These are phyloP conservation scores for Rhopalosiphum maidis DNA, from an alignment of 1,140 invertebrate species.

Conservation along the genomic window DNA sequence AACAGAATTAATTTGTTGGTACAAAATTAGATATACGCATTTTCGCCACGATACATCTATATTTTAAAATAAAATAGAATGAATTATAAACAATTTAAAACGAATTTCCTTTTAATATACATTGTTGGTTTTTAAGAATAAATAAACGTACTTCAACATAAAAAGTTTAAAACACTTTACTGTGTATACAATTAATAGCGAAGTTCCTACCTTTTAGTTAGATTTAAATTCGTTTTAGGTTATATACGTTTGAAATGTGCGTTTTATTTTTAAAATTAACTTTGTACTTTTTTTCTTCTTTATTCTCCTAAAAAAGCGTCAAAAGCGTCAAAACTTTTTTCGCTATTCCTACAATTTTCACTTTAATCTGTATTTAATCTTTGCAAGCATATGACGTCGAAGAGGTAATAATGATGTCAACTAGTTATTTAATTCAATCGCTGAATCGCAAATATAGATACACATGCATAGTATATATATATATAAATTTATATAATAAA, in stretches of 20 bases:
- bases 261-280: background rate
- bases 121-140: conserved; percentile 11
- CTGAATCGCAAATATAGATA: background rate
- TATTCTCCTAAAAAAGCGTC: background rate
- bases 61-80: background rate
- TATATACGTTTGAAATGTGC: background rate
- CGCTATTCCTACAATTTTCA: background rate
- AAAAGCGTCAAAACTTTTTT: background rate
- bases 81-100: background rate
- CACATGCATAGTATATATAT: background rate
- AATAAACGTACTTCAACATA: background rate
- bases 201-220: background rate
- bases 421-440: background rate
- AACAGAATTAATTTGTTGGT: background rate
- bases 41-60: background rate
- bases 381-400: background rate
- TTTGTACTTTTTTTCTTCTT: background rate
- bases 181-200: background rate
- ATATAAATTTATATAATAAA: background rate
- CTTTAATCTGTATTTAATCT: background rate
- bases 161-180: conserved; percentile 17
- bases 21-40: background rate
- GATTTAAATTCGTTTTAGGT: conserved; percentile 7
- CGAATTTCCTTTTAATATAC: conserved; percentile 3
- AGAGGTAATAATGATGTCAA: background rate